Percentiles rank a stretch among this genome's conserved stretches.
Conservation (phyloP, 2,797 vertebrate species). For the Pterois miles region DNA sequence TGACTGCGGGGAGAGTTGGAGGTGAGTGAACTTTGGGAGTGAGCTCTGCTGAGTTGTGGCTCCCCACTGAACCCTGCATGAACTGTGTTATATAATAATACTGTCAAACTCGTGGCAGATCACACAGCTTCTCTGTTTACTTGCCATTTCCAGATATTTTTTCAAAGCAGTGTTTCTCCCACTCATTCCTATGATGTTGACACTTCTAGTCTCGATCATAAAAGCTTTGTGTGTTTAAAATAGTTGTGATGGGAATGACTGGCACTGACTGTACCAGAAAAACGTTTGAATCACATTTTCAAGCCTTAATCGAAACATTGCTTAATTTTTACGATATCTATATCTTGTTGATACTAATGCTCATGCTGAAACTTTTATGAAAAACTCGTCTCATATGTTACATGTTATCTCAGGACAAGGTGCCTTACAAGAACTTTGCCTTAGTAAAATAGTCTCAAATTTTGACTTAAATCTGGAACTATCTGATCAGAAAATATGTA, state of each 20-base stretch:
- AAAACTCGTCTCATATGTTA: not conserved
- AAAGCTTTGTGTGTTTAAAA: not conserved
- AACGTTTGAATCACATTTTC: not conserved
- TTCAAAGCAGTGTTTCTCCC: not conserved
- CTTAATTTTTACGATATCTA: not conserved
- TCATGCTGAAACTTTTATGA: not conserved
- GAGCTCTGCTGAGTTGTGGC: not conserved
- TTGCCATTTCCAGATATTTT: not conserved
- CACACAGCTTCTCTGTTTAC: not conserved
- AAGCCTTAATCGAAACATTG: not conserved
- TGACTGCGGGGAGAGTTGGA: not conserved
- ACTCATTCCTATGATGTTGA: not conserved
- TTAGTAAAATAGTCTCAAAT: not conserved
- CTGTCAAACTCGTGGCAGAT: not conserved
- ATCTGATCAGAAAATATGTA: not conserved
- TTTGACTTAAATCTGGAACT: not conserved
- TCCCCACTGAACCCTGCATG: constrained; percentile 3
- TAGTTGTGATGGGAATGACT: not conserved
- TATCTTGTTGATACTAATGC: not conserved
- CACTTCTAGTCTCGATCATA: not conserved
- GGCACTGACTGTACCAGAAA: not conserved
- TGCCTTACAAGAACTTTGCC: too few relatives aligned
- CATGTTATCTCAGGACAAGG: not conserved
- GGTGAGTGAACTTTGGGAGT: not conserved
- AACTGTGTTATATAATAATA: constrained; percentile 1